Evolutionary conservation across 2,113 vertebrate genomes (phyloP), one percentile per base, ranked within the genome.

Genomic region (Elanoides forficatus): DNA sequence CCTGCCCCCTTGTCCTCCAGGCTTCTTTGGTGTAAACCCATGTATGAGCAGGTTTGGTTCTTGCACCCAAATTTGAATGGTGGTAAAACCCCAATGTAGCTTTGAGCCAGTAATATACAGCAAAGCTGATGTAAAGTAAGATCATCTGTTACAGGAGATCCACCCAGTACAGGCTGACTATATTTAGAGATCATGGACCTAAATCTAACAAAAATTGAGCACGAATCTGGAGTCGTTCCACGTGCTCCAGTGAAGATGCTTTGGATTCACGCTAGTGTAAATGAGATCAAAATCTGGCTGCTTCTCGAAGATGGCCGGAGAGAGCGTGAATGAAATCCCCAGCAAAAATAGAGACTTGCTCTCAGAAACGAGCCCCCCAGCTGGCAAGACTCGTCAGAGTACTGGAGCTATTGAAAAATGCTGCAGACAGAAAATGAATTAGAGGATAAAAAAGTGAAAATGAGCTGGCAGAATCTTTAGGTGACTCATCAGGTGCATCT

Each of bases 401-500:
- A 11, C 81, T 89, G 95, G 86, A 94, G 91, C 94, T 87, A 72
- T 74, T 76, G 96, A 65, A 89, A 89, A 85, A 86, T 8, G 11
- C 87, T 67, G 94, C 89, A 94, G 91, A 91, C 95, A 97, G 95
- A 90, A 62, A 20, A 87, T 88, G 94, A 96, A 96, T 95, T 94
- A 91, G 95, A 95, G 93, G 86, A 84, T 74, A 58, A 38, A 83
- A 36, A 70, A 95, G 94, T 97, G 96, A 94, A 96, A 97, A 96
- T 82, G 97, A 97, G 96, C 94, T 97, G 97, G 96, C 97, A 97
- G 94, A 21, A 95, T 73, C 91, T 79, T 82, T 83, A 96, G 96
- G 96, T 97, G 97, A 97, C 97, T 97, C 97, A 97, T 97, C 97
- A 96, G 97, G 97, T 97, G 97, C 95, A 95, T 97, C 97, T 96